A percentile compares a stretch with the other conserved stretches of the same genome.
These are phyloP conservation scores for Pelodytes ibericus DNA, from an alignment of 2,797 vertebrate species.

Conservation along the genomic window DNA sequence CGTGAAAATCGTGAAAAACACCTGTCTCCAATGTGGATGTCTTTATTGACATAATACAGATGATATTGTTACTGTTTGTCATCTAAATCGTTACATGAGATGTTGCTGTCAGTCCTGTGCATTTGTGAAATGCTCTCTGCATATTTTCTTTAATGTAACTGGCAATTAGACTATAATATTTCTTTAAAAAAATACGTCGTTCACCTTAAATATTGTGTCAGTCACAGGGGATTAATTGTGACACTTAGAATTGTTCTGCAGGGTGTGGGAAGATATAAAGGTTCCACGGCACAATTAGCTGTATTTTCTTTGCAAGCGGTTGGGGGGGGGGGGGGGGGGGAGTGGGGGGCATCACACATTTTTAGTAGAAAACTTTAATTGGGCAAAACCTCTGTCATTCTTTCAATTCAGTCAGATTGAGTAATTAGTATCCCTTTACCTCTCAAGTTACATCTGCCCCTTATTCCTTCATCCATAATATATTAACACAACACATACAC, in stretches of 20 bases:
- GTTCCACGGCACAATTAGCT: background rate
- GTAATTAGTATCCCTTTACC: no score
- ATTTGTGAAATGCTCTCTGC: slow-evolving; percentile 35
- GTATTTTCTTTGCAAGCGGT: background rate
- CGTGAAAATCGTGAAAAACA: no score
- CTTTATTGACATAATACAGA: background rate
- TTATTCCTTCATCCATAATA: no score
- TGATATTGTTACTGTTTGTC: background rate
- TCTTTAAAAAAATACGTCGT: background rate
- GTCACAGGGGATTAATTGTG: slow-evolving; percentile 37
- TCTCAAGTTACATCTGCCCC: no score
- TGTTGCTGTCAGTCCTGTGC: slow-evolving; percentile 1
- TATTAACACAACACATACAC: no score
- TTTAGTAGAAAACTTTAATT: no score
- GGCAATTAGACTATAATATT: slow-evolving; percentile 33
- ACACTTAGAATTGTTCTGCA: slow-evolving; percentile 15
- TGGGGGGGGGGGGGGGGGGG: no score
- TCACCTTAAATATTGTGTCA: slow-evolving; percentile 21
- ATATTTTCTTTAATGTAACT: slow-evolving; percentile 41
- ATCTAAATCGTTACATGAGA: background rate
- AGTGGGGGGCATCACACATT: no score
- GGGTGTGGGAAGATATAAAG: slow-evolving; percentile 10
- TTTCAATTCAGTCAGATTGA: no score
- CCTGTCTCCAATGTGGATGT: background rate
- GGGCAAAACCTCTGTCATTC: no score